phyloP scores from a whole-genome alignment of 2,113 vertebrate genomes.

The Scomber japonicus region DNA sequence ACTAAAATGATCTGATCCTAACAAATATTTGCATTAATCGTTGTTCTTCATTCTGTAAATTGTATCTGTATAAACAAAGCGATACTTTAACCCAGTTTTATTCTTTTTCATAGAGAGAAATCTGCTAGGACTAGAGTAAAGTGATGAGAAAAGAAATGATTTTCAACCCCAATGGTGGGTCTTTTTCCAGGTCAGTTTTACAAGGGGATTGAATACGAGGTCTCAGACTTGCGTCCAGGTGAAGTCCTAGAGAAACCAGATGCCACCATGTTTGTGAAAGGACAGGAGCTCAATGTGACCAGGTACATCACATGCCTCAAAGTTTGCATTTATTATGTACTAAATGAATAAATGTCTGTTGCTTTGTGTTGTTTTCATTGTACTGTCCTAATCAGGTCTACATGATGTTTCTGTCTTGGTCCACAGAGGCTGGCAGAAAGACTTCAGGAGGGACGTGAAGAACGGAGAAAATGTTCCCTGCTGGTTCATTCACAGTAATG shows the following conservation, averaged over 20 bases:
- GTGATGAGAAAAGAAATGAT: neutral
- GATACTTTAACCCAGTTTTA: neutral
- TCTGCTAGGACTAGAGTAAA: no score
- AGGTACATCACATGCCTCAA: conserved; percentile 82
- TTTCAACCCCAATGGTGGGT: neutral
- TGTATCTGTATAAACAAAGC: no score
- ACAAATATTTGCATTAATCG: no score
- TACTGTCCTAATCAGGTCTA: no score
- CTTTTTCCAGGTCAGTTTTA: conserved; percentile 93
- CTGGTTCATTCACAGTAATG: conserved; percentile 94
- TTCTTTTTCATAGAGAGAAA: neutral
- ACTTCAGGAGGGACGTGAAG: conserved; percentile 86
- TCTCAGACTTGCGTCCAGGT: conserved; percentile 88
- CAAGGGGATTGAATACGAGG: conserved; percentile 88
- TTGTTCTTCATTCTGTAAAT: no score
- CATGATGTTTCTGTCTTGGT: conserved; percentile 24
- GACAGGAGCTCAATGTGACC: conserved; percentile 90
- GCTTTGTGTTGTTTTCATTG: neutral
- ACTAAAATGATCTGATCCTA: no score
- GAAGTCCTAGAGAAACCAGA: conserved; percentile 90
- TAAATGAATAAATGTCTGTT: neutral
- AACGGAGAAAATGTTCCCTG: conserved; percentile 86
- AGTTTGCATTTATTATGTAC: neutral
- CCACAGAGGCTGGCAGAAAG: conserved; percentile 93
- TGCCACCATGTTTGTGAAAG: conserved; percentile 94